A percentile compares a stretch with the other conserved stretches of the same genome.
phyloP scores from a whole-genome alignment of 2,113 vertebrate species.

The Cololabis saira region DNA sequence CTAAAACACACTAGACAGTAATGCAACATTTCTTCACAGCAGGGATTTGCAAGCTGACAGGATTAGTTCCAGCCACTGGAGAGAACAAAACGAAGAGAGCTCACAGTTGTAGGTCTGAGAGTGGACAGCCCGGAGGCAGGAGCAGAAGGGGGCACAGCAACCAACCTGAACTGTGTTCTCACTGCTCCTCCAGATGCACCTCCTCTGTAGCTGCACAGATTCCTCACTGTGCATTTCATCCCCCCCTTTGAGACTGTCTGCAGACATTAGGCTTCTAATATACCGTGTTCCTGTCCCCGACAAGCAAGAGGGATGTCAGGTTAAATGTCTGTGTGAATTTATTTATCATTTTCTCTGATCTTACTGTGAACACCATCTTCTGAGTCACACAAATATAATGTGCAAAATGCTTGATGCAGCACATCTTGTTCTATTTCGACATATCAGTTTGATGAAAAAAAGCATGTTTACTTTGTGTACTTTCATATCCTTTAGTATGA shows the following conservation, averaged over 20 bases:
- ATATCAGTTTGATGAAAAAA: background rate
- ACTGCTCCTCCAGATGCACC: constrained; percentile 20
- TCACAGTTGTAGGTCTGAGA: constrained; percentile 12
- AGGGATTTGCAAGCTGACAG: background rate
- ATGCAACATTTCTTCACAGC: background rate
- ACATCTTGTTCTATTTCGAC: constrained; percentile 4
- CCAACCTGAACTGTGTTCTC: constrained; percentile 29
- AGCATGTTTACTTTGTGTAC: background rate
- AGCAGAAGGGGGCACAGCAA: background rate
- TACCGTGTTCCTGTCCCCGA: background rate
- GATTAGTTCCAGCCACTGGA: background rate
- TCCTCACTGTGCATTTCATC: constrained; percentile 9
- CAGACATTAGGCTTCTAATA: constrained; percentile 11
- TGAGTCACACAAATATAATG: too few relatives aligned
- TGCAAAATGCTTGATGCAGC: background rate
- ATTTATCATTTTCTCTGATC: background rate
- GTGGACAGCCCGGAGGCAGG: constrained; percentile 21
- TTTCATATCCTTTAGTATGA: too few relatives aligned
- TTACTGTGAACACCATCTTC: background rate
- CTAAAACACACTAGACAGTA: background rate
- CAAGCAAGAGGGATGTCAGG: constrained; percentile 9
- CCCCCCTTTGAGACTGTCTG: background rate
- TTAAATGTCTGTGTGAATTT: constrained; percentile 6
- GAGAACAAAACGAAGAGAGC: background rate
- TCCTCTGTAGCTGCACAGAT: constrained; percentile 15